phyloP scores from a whole-genome alignment of 2,888 invertebrate species.

The Hirtodrosophila duncani region DNA sequence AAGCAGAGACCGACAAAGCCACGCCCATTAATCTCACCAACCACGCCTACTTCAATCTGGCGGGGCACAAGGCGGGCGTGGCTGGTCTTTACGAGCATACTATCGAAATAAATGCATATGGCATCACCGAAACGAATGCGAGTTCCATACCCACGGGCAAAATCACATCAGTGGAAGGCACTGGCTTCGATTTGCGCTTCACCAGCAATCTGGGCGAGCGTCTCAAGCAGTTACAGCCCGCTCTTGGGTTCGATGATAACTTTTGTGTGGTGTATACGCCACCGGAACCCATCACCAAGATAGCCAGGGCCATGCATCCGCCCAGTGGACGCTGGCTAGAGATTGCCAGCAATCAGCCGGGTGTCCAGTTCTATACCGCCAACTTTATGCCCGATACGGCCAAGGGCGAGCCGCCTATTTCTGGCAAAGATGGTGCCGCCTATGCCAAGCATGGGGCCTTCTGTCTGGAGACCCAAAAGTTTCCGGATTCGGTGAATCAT shows the following conservation, averaged over 20 bases:
- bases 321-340: conserved; percentile 86
- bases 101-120: conserved; percentile 86
- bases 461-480: conserved; percentile 95
- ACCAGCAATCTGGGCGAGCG: conserved; percentile 83
- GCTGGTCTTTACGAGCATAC: conserved; percentile 84
- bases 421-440: conserved; percentile 84
- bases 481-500: conserved; percentile 92
- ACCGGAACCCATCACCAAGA: conserved; percentile 78
- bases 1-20: conserved; percentile 86
- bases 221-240: conserved; percentile 83
- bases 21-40: conserved; percentile 93
- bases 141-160: conserved; percentile 86
- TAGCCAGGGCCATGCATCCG: conserved; percentile 85
- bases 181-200: conserved; percentile 86
- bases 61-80: conserved; percentile 87
- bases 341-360: conserved; percentile 91
- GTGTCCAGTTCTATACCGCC: conserved; percentile 93
- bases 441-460: conserved; percentile 90
- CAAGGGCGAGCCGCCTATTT: conserved; percentile 78
- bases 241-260: conserved; percentile 89
- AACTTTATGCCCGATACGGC: conserved; percentile 84
- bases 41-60: conserved; percentile 94
- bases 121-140: conserved; percentile 85
- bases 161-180: conserved; percentile 84
- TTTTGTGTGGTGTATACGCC: conserved; percentile 82